Conservation (phyloP, 2,888 invertebrate genomes). For the Cryptus viduatorius region DNA sequence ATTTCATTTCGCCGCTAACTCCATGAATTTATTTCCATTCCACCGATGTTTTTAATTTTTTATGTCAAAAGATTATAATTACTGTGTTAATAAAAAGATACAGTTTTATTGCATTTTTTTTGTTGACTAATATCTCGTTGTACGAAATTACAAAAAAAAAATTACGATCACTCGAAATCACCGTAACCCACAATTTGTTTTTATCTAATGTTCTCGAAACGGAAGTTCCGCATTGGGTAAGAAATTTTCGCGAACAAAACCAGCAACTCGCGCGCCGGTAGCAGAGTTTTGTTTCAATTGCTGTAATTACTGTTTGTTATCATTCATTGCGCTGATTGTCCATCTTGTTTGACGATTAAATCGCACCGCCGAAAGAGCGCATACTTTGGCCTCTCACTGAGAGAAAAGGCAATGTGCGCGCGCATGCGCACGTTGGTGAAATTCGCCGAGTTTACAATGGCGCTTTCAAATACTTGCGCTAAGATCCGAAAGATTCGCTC, state of each 20-base stretch:
- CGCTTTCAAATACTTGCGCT: constrained; percentile 31
- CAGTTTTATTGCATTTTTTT: background rate
- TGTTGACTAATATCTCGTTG: background rate
- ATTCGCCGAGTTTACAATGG: background rate
- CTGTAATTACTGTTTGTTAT: constrained; percentile 77
- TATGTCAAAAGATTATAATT: too few relatives aligned
- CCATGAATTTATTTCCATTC: too few relatives aligned
- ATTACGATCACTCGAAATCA: background rate
- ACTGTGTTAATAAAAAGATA: background rate
- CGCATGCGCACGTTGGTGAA: constrained; percentile 3
- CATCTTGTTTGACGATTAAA: constrained; percentile 72
- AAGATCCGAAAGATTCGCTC: background rate
- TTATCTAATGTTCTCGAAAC: background rate
- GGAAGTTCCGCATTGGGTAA: too few relatives aligned
- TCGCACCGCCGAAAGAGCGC: constrained; percentile 70
- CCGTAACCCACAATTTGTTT: background rate
- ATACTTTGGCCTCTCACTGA: constrained; percentile 7
- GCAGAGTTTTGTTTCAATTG: constrained; percentile 68
- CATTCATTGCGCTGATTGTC: constrained; percentile 74
- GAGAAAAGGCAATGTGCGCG: constrained; percentile 2
- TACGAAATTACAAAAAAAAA: background rate
- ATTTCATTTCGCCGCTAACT: too few relatives aligned
- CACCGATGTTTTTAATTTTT: too few relatives aligned
- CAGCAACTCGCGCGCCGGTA: constrained; percentile 14
- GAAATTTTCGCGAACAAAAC: background rate